Base-by-base conservation (phyloP, 2,888 invertebrate genomes). In the Eupithecia pulchellata region DNA sequence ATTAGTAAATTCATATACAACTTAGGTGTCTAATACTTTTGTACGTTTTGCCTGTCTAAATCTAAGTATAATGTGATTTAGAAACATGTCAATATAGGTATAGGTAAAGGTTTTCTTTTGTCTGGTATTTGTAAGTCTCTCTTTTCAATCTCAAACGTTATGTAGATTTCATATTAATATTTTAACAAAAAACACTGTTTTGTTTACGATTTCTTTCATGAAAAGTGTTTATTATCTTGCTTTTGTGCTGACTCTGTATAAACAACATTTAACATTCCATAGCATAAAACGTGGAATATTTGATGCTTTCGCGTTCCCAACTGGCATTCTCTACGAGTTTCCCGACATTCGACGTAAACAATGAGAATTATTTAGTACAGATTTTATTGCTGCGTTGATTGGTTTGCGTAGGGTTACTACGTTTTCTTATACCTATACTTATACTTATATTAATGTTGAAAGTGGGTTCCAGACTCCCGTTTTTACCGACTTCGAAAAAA, bases 321-420 rank as follows among this genome's bases (percentile, higher is more conserved):
- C 58, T 34, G 36, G 60, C 47, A 62, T 72, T 68, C 25, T 52
- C 52, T 52, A 20, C 0, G 52, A 25, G 52, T 25, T 52, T 62
- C 11, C 60, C n/a, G 60, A 55, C 52, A 39, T 63, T 32, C 29
- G 60, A 73, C 39, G 71, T 73, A 77, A 76, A 74, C 76, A 74
- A 74, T 74, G 63, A 27, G 76, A 75, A 77, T 77, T 68, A 77
- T 77, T 77, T 73, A 77, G 66, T 60, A 63, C 55, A 34, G 29
- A 62, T 63, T 72, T 71, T 73, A 74, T 68, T 66, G 69, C 71
- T 65, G 69, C 66, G 65, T 69, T 74, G 76, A 75, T 76, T 76
- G 71, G 69, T 74, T 72, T 66, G 61, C 66, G 20, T 30, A 20
- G 14, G 14, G 13, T 3, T 14, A n/a, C 14, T 6, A 27, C 27